A percentile compares a stretch with the other conserved stretches of the same genome.
Conservation (phyloP, 2,113 vertebrate genomes). For the Rhea americana region DNA sequence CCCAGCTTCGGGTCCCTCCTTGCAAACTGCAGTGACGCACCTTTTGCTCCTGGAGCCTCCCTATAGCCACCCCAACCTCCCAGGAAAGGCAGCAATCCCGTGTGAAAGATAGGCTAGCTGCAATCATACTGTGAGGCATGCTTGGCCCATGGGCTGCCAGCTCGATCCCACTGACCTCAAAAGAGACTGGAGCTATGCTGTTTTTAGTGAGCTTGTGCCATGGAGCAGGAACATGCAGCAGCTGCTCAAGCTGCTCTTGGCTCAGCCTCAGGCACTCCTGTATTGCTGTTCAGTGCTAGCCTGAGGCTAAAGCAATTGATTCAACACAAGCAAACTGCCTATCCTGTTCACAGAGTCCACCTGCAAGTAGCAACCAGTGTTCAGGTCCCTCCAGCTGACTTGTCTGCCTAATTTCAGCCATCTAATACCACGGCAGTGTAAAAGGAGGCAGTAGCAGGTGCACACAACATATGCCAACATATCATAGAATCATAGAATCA, state of each 20-base stretch:
- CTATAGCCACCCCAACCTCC: background rate
- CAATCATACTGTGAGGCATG: rapidly evolving
- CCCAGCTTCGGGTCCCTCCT: background rate
- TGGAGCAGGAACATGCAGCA: background rate
- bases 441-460: background rate
- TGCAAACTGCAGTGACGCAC: background rate
- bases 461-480: background rate
- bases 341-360: background rate
- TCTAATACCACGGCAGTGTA: rapidly evolving
- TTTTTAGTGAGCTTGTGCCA: background rate
- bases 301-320: background rate
- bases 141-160: background rate
- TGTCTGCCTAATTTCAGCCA: background rate
- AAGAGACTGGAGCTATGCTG: rapidly evolving
- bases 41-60: background rate
- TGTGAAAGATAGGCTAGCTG: background rate
- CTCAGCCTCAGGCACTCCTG: background rate
- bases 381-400: background rate
- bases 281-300: background rate
- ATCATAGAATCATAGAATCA: no score
- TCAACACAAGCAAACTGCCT: background rate
- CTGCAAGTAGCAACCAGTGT: background rate
- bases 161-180: background rate
- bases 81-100: background rate
- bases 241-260: background rate